Evolutionary conservation across 2,797 vertebrate genomes (phyloP), one percentile per base, ranked within the genome.

Genomic region (Sebastiscus albofasciatus): DNA sequence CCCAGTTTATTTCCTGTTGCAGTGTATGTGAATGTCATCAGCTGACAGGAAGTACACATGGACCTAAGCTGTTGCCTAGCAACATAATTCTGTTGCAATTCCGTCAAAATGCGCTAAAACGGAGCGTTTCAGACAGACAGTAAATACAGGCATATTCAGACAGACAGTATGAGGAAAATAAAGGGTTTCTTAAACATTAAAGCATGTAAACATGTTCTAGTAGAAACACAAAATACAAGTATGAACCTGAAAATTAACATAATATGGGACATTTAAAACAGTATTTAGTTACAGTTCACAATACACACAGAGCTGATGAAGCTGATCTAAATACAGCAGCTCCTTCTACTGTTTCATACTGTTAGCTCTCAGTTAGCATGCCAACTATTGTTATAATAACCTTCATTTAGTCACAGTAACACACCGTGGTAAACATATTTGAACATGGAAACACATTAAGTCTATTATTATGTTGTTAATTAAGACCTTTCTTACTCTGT

Each of bases 341-440:
- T 20, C 31, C 2, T 12, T 0, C 3, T n/a, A 13, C 46, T 49
- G 46, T 60, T 55, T 68, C 39, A 81, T 8, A 42, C 26, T 68
- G 56, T 33, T 82, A 84, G 79, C 86, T 52, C 24, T 3, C 46
- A 8, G 27, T 84, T 92, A 91, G 87, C 89, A 82, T 75, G 65
- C 8, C 66, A 87, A 67, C 82, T 87, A 46, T 76, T 87, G 83
- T 79, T 83, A 22, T 61, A 14, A 18, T 72, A 75, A 59, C 59
- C 36, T 83, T 67, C 18, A 46, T 12, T 26, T 8, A 6, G 8
- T 24, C n/a, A 31, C 22, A 11, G 0, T 18, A 24, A 42, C 8
- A 18, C 6, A 36, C 24, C 6, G 2, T 0, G 8, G 3, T 8
- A 10, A 16, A 49, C 5, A 29, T 0, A n/a, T 16, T 24, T 27